These are phyloP conservation scores for Hephaestus fuliginosus DNA, from an alignment of 2,797 vertebrate genomes.

Conservation along the genomic window DNA sequence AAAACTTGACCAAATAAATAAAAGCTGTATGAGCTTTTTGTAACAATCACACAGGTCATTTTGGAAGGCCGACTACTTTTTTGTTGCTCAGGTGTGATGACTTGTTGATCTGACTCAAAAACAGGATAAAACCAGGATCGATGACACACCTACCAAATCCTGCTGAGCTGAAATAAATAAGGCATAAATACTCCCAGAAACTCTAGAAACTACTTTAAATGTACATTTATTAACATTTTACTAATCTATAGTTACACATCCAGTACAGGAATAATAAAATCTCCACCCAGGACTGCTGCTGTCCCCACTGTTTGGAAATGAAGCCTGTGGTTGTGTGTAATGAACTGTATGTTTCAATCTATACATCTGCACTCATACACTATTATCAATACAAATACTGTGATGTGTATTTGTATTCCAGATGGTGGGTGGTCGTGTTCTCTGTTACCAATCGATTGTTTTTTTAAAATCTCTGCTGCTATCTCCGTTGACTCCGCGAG, in stretches of 20 bases:
- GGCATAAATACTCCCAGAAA: not conserved
- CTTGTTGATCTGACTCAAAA: not conserved
- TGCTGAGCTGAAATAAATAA: not conserved
- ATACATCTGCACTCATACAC: not conserved
- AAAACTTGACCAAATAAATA: not conserved
- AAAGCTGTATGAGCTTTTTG: not conserved
- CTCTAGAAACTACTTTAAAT: not conserved
- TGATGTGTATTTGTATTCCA: conserved; percentile 44
- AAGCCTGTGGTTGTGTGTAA: conserved; percentile 22
- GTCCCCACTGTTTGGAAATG: not conserved
- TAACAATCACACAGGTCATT: not conserved
- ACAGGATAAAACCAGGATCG: not conserved
- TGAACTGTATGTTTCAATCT: conserved; percentile 23
- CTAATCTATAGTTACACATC: not conserved
- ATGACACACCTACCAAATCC: too few species aligned
- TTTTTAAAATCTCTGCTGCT: conserved; percentile 42
- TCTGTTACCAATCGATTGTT: conserved; percentile 41
- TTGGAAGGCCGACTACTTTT: not conserved
- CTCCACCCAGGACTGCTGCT: not conserved
- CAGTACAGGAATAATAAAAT: not conserved
- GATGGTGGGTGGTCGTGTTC: conserved; percentile 9
- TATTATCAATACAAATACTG: conserved; percentile 28
- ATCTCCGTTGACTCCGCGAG: conserved; percentile 23
- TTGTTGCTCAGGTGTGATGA: not conserved
- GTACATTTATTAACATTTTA: not conserved